A percentile compares a stretch with the other conserved stretches of the same genome.
These are phyloP conservation scores for Ramphastos sulfuratus DNA, from an alignment of 2,113 vertebrate genomes.

Conservation along the genomic window DNA sequence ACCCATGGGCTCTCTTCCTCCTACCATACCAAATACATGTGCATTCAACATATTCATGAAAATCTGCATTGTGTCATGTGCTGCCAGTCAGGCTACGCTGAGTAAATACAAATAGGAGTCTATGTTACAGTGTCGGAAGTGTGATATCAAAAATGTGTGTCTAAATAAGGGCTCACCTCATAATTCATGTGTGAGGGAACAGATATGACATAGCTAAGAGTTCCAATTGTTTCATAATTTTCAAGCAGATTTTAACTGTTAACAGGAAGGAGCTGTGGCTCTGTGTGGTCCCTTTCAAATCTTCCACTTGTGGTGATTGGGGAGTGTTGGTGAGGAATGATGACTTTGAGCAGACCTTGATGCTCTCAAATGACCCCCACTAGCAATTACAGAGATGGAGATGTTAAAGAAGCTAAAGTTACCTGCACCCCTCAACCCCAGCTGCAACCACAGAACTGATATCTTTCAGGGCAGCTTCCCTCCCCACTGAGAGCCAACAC, in stretches of 20 bases:
- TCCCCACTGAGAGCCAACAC: not conserved
- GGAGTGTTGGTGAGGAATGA: not conserved
- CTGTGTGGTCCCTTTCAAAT: conserved; percentile 64
- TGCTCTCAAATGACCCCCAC: not conserved
- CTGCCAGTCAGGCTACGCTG: not conserved
- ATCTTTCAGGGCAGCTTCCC: not conserved
- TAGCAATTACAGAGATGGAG: not conserved
- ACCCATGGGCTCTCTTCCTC: not conserved
- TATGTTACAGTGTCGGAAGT: not conserved
- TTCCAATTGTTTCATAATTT: conserved; percentile 44
- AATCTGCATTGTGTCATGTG: not conserved
- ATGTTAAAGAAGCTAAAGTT: not conserved
- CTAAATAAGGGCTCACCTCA: conserved; percentile 15
- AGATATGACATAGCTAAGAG: conserved; percentile 15
- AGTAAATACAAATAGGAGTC: conserved; percentile 12
- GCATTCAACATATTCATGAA: not conserved
- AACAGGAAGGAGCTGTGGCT: conserved; percentile 25
- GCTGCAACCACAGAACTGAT: not conserved
- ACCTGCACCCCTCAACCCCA: not conserved
- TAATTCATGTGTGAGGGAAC: conserved; percentile 41
- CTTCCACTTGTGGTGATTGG: not conserved
- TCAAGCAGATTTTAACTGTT: conserved; percentile 54
- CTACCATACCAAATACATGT: not conserved
- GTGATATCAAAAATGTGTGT: conserved; percentile 25
- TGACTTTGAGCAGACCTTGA: not conserved